These are phyloP conservation scores for Elaphurus davidianus DNA, from an alignment of 2,113 vertebrate species.

Conservation along the genomic window DNA sequence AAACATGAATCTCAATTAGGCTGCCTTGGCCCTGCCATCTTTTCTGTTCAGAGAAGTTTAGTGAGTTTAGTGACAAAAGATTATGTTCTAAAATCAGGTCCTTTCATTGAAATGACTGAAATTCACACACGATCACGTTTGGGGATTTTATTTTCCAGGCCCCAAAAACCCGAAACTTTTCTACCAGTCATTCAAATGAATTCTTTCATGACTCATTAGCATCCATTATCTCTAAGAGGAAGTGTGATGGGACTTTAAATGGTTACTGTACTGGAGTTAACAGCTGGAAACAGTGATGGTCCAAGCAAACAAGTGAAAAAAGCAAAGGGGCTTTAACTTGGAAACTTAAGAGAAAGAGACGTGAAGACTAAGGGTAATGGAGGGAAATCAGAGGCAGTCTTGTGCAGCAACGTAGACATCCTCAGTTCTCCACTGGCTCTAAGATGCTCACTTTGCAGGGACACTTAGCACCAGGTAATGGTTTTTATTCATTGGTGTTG, in stretches of 20 bases:
- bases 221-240: constrained; percentile 52
- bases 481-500: background rate
- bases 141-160: constrained; percentile 39
- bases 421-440: background rate
- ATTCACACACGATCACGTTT: background rate
- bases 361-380: background rate
- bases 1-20: constrained; percentile 2
- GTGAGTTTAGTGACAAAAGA: background rate
- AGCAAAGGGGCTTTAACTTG: constrained; percentile 33
- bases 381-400: background rate
- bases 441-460: background rate
- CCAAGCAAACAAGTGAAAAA: constrained; percentile 32
- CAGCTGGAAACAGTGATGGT: background rate
- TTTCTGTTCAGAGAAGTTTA: background rate
- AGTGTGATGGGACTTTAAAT: constrained; percentile 39
- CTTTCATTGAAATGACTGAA: constrained; percentile 11
- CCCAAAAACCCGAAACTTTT: constrained; percentile 39
- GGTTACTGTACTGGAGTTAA: background rate
- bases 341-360: background rate
- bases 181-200: background rate
- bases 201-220: constrained; percentile 30
- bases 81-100: background rate
- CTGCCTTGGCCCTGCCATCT: background rate
- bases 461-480: background rate
- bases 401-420: background rate